Percentiles rank a stretch among this genome's conserved stretches.
phyloP scores from a whole-genome alignment of 2,797 vertebrate genomes.

The Telmatherina bonti region DNA sequence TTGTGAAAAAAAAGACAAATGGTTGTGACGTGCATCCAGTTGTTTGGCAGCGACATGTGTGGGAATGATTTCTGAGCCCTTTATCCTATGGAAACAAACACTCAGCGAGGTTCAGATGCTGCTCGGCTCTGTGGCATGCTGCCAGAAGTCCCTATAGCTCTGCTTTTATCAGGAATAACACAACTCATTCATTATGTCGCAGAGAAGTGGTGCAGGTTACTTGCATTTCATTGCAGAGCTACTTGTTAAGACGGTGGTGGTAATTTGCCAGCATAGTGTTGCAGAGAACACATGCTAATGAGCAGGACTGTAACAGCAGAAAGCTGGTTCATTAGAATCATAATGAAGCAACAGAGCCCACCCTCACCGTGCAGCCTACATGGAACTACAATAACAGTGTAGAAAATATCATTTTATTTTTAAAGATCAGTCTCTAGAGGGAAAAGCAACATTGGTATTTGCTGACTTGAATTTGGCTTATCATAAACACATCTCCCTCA shows the following conservation, averaged over 20 bases:
- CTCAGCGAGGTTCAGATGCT: constrained; percentile 20
- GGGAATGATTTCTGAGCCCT: constrained; percentile 8
- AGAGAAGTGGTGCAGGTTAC: constrained; percentile 3
- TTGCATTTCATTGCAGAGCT: neutral
- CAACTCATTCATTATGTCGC: neutral
- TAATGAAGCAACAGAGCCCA: neutral
- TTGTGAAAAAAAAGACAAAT: neutral
- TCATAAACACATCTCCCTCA: constrained; percentile 27
- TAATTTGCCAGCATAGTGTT: neutral
- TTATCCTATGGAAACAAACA: constrained; percentile 45
- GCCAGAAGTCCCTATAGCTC: constrained; percentile 27
- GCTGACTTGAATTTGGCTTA: constrained; percentile 22
- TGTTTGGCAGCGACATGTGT: neutral
- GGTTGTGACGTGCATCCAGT: neutral
- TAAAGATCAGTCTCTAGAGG: constrained; percentile 21
- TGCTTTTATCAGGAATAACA: neutral
- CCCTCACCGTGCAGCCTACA: neutral
- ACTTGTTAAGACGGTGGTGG: neutral
- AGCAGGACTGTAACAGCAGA: neutral
- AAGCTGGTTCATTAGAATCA: constrained; percentile 17
- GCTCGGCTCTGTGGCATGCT: constrained; percentile 16
- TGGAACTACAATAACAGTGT: constrained; percentile 1
- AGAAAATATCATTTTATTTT: constrained; percentile 13
- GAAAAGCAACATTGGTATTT: constrained; percentile 9
- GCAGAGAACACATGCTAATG: neutral